These are phyloP conservation scores for Drosophila birchii DNA, from an alignment of 2,888 invertebrate species.

Conservation along the genomic window DNA sequence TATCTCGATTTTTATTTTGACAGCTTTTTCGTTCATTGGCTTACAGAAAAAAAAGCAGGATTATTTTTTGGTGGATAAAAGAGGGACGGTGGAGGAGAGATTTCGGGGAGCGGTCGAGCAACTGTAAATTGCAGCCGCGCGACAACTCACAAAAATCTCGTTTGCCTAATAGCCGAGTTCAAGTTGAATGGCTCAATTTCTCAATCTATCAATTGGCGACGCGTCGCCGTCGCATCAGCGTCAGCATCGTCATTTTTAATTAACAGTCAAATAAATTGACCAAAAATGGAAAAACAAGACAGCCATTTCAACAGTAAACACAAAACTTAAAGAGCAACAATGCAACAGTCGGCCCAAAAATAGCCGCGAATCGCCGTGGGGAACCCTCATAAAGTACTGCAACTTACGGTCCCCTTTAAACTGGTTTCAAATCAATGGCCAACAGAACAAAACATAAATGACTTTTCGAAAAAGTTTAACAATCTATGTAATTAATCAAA, in stretches of 20 bases:
- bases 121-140: slow-evolving; percentile 67
- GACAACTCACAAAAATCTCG: slow-evolving; percentile 70
- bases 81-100: background rate
- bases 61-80: background rate
- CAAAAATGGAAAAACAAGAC: slow-evolving; percentile 46
- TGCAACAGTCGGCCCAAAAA: slow-evolving; percentile 35
- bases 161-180: slow-evolving; percentile 83
- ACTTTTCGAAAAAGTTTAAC: slow-evolving; percentile 14
- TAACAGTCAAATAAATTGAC: slow-evolving; percentile 64
- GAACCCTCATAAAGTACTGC: slow-evolving; percentile 44
- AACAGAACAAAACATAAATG: slow-evolving; percentile 11
- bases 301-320: slow-evolving; percentile 24
- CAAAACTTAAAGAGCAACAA: slow-evolving; percentile 9
- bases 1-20: slow-evolving; percentile 28
- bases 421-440: slow-evolving; percentile 30
- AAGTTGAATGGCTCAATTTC: slow-evolving; percentile 81
- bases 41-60: slow-evolving; percentile 42
- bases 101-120: slow-evolving; percentile 57
- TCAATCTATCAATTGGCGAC: slow-evolving; percentile 66
- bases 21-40: slow-evolving; percentile 67
- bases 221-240: slow-evolving; percentile 16
- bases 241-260: slow-evolving; percentile 67
- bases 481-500: slow-evolving; percentile 32
- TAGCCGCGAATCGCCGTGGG: slow-evolving; percentile 23
- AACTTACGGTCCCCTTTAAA: slow-evolving; percentile 44